Evolutionary conservation across 2,113 vertebrate genomes (phyloP).

Genomic region (Glaucidium brasilianum): DNA sequence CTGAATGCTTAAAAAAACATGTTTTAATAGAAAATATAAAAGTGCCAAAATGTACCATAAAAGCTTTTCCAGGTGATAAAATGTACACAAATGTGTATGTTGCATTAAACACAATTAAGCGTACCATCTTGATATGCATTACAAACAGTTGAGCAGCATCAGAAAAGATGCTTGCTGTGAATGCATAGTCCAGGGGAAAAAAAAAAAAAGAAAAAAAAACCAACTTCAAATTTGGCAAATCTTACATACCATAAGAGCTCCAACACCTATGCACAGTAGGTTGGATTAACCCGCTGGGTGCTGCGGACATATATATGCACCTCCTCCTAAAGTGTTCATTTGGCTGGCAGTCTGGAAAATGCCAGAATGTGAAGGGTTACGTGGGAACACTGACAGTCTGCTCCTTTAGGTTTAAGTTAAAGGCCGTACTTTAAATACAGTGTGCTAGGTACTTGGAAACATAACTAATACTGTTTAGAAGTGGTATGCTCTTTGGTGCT

Average conservation of each 20-base stretch:
- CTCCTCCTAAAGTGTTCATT: slow-evolving; percentile 72
- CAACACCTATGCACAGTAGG: slow-evolving; percentile 72
- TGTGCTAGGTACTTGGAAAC: slow-evolving; percentile 2
- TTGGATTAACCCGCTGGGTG: slow-evolving; percentile 70
- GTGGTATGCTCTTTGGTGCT: neutral
- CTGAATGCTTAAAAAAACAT: neutral
- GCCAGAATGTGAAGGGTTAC: slow-evolving; percentile 73
- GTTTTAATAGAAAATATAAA: neutral
- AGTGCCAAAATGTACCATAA: neutral
- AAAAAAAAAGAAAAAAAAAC: neutral
- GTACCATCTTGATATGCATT: neutral
- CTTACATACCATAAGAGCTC: slow-evolving; percentile 74
- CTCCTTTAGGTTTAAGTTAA: slow-evolving; percentile 49
- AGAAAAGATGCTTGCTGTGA: slow-evolving; percentile 20
- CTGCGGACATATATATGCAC: slow-evolving; percentile 66
- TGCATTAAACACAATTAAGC: slow-evolving; percentile 26
- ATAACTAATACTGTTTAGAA: neutral
- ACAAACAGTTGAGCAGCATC: neutral
- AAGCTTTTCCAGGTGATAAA: neutral
- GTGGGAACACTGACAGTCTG: slow-evolving; percentile 49
- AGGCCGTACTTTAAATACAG: neutral
- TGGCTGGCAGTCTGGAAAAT: slow-evolving; percentile 75
- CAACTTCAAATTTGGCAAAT: slow-evolving; percentile 56
- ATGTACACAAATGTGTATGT: neutral
- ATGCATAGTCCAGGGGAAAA: slow-evolving; percentile 33